These are phyloP conservation scores for Erebia palarica DNA, from an alignment of 2,888 invertebrate species.

Conservation along the genomic window DNA sequence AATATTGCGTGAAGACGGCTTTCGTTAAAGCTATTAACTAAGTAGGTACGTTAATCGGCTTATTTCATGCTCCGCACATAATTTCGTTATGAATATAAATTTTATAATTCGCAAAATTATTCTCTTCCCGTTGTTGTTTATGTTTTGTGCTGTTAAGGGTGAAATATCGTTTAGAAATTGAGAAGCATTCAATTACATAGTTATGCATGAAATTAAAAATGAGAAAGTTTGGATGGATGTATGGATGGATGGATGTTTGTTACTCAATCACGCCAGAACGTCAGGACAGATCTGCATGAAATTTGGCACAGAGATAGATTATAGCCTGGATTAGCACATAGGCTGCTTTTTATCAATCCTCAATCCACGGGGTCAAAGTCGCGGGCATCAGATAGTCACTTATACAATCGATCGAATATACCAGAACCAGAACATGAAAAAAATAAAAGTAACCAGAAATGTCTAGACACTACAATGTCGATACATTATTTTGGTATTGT, in stretches of 20 bases:
- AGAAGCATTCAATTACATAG: constrained; percentile 3
- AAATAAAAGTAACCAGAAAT: not conserved
- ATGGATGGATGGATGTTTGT: no score
- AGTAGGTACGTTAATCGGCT: constrained; percentile 44
- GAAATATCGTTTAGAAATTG: constrained; percentile 1
- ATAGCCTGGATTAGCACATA: no score
- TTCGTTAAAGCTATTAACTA: constrained; percentile 42
- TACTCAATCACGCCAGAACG: no score
- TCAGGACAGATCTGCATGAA: no score
- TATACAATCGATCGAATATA: not conserved
- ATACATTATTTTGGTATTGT: not conserved
- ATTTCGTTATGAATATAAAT: constrained; percentile 44
- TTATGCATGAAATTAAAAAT: not conserved
- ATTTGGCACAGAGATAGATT: no score
- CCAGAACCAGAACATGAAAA: not conserved
- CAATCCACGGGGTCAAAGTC: no score
- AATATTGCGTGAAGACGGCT: constrained; percentile 40
- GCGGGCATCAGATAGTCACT: no score
- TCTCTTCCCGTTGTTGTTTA: constrained; percentile 16
- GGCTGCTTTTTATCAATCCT: no score
- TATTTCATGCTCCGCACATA: constrained; percentile 43
- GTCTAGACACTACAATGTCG: not conserved
- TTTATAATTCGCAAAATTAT: constrained; percentile 38
- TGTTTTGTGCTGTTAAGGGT: not conserved
- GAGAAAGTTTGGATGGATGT: no score